Evolutionary conservation across 2,888 invertebrate genomes (phyloP), one percentile per base, ranked within the genome.

Genomic region (Sussaba pulchella): DNA sequence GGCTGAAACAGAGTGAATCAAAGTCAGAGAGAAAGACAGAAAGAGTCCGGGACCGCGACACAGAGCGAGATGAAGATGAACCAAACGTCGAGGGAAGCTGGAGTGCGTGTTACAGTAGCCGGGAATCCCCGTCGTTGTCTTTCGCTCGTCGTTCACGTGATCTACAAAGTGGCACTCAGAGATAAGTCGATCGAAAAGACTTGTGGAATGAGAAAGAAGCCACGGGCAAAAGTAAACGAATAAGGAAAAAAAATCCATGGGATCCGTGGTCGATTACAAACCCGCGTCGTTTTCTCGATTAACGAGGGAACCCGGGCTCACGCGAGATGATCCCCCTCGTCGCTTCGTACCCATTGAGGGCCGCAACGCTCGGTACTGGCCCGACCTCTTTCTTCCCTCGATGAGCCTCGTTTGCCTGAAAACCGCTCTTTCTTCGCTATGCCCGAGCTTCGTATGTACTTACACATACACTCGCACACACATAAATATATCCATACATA

Each of bases 201-300:
- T n/a, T n/a, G 36, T 36, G 26, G 36, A 21, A 66, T 45, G n/a
- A 21, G 61, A 63, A 64, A 63, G 43, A 67, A 66, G 39, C 26
- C 24, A 21, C n/a, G 31, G 17, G 31, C 24, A 71, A 75, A 47
- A 12, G 50, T 17, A 47, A 14, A 26, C 31, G 6, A 69, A 69
- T 75, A 77, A 67, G 54, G 52, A 79, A 69, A 61, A 83, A 85
- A 72, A 85, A 43, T 57, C 39, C 70, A 69, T 81, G 81, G 81
- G 81, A 77, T 81, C 77, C 73, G 73, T 73, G 77, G 77, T 73
- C 81, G 81, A 77, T 81, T 81, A 81, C 81, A 69, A 81, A 72
- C 54, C 72, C 64, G 61, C 63, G 81, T 57, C 73, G 73, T 77
- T 81, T 81, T 81, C 77, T 81, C 81, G 72, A 81, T 81, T 81